phyloP scores from a whole-genome alignment of 1,140 invertebrate genomes.

The Lepidostoma basale region DNA sequence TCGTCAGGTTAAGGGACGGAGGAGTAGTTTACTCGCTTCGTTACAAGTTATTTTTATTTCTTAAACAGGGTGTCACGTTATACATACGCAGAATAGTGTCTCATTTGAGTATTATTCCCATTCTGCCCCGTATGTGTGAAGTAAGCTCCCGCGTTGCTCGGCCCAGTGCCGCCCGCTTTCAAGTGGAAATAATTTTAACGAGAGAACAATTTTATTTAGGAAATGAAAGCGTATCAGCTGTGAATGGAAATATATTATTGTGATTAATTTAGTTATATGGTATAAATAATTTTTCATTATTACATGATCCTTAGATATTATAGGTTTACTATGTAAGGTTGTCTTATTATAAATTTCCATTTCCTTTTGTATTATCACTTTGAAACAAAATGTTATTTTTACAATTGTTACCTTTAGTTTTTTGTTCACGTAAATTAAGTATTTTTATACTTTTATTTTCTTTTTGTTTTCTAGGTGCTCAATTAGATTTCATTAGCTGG shows the following conservation, averaged over 20 bases:
- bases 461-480: no score
- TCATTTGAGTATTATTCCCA: not conserved
- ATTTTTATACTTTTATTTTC: no score
- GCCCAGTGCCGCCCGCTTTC: no score
- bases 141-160: no score
- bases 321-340: no score
- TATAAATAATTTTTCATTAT: slow-evolving; percentile 36
- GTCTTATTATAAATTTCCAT: no score
- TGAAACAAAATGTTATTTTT: no score
- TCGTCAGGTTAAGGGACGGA: slow-evolving; percentile 17
- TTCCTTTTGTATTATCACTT: no score
- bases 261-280: slow-evolving; percentile 27
- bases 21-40: slow-evolving; percentile 28
- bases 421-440: no score
- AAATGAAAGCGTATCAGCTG: slow-evolving; percentile 15
- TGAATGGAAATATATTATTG: slow-evolving; percentile 35
- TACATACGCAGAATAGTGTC: slow-evolving; percentile 12
- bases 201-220: not conserved
- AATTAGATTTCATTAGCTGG: no score
- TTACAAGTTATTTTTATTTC: slow-evolving; percentile 40
- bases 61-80: slow-evolving; percentile 40
- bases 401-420: no score
- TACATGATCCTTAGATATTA: slow-evolving; percentile 42
- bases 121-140: not conserved
- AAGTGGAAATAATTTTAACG: slow-evolving; percentile 2